Conservation (phyloP, 1,140 invertebrate species). For the Ceratina calcarata region DNA sequence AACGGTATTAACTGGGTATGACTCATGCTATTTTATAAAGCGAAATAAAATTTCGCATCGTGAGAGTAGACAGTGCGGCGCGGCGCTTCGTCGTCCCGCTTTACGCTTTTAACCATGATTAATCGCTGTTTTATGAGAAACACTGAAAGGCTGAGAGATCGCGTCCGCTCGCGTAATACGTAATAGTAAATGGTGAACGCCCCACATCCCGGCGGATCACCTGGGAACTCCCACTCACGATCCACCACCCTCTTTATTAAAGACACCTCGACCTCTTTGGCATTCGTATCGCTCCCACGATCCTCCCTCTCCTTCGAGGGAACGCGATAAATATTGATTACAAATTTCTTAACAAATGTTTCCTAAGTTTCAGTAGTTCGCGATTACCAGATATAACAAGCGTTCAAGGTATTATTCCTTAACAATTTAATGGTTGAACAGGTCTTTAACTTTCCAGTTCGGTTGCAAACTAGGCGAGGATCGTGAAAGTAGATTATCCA, state of each 20-base stretch:
- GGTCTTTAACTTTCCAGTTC: slow-evolving; percentile 48
- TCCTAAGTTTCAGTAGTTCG: neutral
- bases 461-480: neutral
- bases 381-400: too few relatives aligned
- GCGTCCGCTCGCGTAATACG: slow-evolving; percentile 7
- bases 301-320: slow-evolving; percentile 38
- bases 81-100: neutral
- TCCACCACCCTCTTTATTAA: slow-evolving; percentile 56
- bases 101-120: slow-evolving; percentile 57
- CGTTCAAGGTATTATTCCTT: too few relatives aligned
- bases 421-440: neutral
- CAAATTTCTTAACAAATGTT: neutral
- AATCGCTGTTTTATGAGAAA: slow-evolving; percentile 47
- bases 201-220: slow-evolving; percentile 51
- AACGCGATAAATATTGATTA: neutral
- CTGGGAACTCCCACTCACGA: slow-evolving; percentile 73
- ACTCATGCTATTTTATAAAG: neutral
- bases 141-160: slow-evolving; percentile 14
- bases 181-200: slow-evolving; percentile 50
- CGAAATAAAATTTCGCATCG: slow-evolving; percentile 15
- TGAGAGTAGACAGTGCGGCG: slow-evolving; percentile 39
- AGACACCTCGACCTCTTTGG: slow-evolving; percentile 60
- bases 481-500: slow-evolving; percentile 32
- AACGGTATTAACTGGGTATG: slow-evolving; percentile 15
- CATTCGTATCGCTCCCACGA: slow-evolving; percentile 65